Percentiles rank a stretch among this genome's conserved stretches.
phyloP scores from a whole-genome alignment of 2,888 invertebrate genomes.

The Bruchidius siliquastri region DNA sequence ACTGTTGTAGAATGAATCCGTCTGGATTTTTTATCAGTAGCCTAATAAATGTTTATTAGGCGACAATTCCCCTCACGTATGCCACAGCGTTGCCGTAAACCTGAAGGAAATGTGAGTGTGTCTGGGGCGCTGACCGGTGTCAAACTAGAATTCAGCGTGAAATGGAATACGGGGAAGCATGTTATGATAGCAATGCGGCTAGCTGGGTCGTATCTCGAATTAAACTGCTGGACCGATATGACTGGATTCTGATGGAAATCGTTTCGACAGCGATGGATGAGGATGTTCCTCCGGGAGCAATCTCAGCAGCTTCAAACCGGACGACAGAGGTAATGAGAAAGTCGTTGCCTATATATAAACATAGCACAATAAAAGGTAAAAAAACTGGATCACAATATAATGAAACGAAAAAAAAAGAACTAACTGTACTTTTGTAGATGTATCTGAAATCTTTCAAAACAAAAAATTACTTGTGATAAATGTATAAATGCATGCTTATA shows the following conservation, averaged over 20 bases:
- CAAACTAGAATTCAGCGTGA: constrained; percentile 27
- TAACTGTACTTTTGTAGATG: no score
- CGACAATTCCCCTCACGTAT: no score
- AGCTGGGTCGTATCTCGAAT: constrained; percentile 25
- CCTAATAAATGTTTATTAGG: no score
- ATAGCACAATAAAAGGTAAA: no score
- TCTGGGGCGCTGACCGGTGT: constrained; percentile 20
- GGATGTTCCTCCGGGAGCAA: background rate
- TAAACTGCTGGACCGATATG: constrained; percentile 29
- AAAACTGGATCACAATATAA: no score
- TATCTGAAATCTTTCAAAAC: no score
- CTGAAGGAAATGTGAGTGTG: constrained; percentile 19
- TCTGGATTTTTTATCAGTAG: no score
- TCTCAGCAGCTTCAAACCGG: background rate
- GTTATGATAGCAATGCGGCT: constrained; percentile 22
- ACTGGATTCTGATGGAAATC: constrained; percentile 17
- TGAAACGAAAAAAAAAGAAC: no score
- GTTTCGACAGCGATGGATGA: background rate
- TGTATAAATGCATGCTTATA: no score
- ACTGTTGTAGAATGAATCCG: no score
- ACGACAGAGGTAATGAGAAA: background rate
- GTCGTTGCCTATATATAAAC: no score
- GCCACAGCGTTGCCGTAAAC: background rate
- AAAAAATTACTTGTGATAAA: no score
- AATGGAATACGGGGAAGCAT: constrained; percentile 27